phyloP scores from a whole-genome alignment of 2,113 vertebrate species.

The Nothocercus nigrocapillus region DNA sequence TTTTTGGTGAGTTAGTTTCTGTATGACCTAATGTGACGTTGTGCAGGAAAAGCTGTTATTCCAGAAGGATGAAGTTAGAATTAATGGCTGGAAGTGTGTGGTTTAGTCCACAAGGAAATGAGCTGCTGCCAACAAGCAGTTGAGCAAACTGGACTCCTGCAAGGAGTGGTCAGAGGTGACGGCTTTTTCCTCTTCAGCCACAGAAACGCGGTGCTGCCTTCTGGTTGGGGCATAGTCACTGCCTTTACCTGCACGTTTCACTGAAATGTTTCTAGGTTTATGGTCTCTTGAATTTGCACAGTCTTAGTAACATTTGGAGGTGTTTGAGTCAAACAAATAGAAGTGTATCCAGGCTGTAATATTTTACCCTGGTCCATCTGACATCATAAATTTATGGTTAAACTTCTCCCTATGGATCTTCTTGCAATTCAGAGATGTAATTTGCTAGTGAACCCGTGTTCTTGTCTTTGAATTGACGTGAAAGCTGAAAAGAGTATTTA shows the following conservation, averaged over 20 bases:
- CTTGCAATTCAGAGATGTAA: neutral
- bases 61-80: neutral
- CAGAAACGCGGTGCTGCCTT: neutral
- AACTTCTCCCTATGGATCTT: neutral
- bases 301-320: neutral
- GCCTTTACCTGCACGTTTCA: neutral
- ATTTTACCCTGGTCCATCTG: neutral
- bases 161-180: neutral
- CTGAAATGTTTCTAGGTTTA: neutral
- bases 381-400: neutral
- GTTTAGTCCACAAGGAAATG: neutral
- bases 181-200: neutral
- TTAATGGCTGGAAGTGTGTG: neutral
- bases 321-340: neutral
- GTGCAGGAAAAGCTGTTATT: neutral
- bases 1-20: neutral
- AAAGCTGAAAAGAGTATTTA: neutral
- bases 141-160: neutral
- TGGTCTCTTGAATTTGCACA: neutral
- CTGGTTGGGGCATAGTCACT: accelerated
- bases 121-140: neutral
- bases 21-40: neutral
- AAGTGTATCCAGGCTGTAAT: neutral
- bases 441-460: neutral
- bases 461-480: neutral